Base-by-base conservation (phyloP, 2,797 vertebrate genomes). In the Microctenopoma lineatum region DNA sequence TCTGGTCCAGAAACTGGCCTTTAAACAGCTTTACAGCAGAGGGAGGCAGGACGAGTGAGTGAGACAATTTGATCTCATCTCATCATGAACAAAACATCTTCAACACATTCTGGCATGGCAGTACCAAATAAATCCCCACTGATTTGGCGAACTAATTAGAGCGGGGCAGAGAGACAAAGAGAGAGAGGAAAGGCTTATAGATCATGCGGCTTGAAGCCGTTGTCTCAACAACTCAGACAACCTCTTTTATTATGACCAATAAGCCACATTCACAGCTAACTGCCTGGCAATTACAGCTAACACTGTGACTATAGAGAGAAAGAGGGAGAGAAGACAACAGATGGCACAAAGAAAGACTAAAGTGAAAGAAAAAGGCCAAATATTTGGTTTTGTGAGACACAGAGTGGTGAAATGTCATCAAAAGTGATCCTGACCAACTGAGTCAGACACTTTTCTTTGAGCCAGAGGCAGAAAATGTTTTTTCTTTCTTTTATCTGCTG, bases 111-210 rank as follows among this genome's bases (percentile, higher is more conserved):
- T 64, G 78, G 29, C 61, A 38, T 5, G 56, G 64, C 5, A 59
- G 53, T 15, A 16, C 41, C 1, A 57, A 75, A 84, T 81, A 79
- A 86, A 84, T 80, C 73, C 51, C 80, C 39, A 85, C 78, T 78
- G 87, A 89, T 84, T 81, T 29, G 25, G 12, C 58, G 73, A 71
- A 87, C 88, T 83, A 88, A 89, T 91, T 84, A 88, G 75, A 72
- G 70, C 68, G 57, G 64, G 46, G 77, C 87, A 56, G 75, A 65
- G 70, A 87, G 78, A 89, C 83, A 80, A 67, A 67, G 72, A 51
- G 41, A 84, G 69, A 66, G 56, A 72, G 78, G 66, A 71, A 59
- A 47, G 59, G 75, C 62, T 67, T 75, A 86, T 71, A 71, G 81
- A 87, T 84, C 5, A 7, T 10, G 26, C 16, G 54, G 66, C 80